Percentiles rank a stretch among this genome's conserved stretches.
Evolutionary conservation across 2,888 invertebrate species (phyloP).

Genomic region (Philonicus albiceps): DNA sequence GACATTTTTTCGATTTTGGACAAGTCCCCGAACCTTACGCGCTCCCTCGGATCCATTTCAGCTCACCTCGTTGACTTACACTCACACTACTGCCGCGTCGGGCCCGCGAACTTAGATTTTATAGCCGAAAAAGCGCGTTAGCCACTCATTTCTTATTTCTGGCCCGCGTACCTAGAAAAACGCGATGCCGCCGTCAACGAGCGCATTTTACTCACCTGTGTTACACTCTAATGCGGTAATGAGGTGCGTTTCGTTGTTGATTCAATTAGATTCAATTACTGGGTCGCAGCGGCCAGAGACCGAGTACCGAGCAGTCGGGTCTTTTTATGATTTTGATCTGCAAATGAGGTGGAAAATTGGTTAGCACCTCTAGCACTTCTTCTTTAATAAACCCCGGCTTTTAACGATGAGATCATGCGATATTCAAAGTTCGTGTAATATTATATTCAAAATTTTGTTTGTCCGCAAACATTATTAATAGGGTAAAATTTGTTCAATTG

Average conservation of each 20-base stretch:
- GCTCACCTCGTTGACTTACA: neutral
- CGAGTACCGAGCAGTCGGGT: neutral
- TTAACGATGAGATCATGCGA: neutral
- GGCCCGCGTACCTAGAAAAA: neutral
- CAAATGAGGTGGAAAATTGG: conserved; percentile 38
- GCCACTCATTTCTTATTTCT: neutral
- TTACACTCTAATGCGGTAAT: conserved; percentile 41
- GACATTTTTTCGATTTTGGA: neutral
- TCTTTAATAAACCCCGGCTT: neutral
- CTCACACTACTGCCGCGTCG: neutral
- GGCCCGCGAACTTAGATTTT: neutral
- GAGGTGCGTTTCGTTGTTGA: conserved; percentile 40
- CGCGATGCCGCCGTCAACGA: neutral
- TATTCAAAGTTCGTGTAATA: neutral
- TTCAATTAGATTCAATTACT: conserved; percentile 41
- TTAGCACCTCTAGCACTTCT: conserved; percentile 3
- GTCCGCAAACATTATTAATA: no score
- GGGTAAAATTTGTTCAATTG: no score
- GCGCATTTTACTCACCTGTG: conserved; percentile 35
- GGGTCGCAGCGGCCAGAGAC: neutral
- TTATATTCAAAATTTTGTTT: no score
- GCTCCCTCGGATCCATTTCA: conserved; percentile 6
- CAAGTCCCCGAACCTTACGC: neutral
- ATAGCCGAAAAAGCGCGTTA: conserved; percentile 1
- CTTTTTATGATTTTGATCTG: conserved; percentile 19